These are phyloP conservation scores for Drosophila acutilabella DNA, from an alignment of 2,888 invertebrate species.

Conservation along the genomic window DNA sequence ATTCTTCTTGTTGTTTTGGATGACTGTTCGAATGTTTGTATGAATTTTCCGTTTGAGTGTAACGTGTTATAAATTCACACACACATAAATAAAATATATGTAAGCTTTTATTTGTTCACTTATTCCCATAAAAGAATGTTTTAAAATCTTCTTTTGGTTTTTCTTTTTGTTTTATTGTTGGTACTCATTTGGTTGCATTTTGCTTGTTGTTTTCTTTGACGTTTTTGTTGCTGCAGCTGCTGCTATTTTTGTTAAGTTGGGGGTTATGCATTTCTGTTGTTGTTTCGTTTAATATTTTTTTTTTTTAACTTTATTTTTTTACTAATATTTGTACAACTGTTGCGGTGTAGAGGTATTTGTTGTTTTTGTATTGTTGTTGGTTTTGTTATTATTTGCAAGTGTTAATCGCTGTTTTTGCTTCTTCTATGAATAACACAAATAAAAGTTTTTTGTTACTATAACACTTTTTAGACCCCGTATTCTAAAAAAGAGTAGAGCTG, in stretches of 20 bases:
- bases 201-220: slow-evolving; percentile 29
- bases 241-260: slow-evolving; percentile 40
- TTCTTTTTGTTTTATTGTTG: slow-evolving; percentile 34
- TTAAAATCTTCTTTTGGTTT: background rate
- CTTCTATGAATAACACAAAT: slow-evolving; percentile 28
- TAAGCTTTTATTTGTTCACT: slow-evolving; percentile 21
- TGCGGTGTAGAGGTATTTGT: slow-evolving; percentile 61
- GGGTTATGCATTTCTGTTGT: slow-evolving; percentile 40
- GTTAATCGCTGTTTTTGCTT: slow-evolving; percentile 31
- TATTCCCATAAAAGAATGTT: slow-evolving; percentile 26
- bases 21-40: slow-evolving; percentile 12
- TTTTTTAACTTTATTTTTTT: slow-evolving; percentile 37
- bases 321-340: slow-evolving; percentile 75
- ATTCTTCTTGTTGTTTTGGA: slow-evolving; percentile 30
- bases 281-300: slow-evolving; percentile 22
- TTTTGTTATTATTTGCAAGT: slow-evolving; percentile 24
- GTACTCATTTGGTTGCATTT: slow-evolving; percentile 51
- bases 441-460: slow-evolving; percentile 13
- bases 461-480: background rate
- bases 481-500: too few species aligned
- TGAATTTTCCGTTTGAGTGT: background rate
- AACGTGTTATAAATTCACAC: background rate
- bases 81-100: slow-evolving; percentile 21
- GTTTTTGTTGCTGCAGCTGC: slow-evolving; percentile 53
- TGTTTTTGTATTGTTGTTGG: slow-evolving; percentile 48